Conservation (phyloP, 2,797 vertebrate genomes). For the Gymnopithys bicolor region DNA sequence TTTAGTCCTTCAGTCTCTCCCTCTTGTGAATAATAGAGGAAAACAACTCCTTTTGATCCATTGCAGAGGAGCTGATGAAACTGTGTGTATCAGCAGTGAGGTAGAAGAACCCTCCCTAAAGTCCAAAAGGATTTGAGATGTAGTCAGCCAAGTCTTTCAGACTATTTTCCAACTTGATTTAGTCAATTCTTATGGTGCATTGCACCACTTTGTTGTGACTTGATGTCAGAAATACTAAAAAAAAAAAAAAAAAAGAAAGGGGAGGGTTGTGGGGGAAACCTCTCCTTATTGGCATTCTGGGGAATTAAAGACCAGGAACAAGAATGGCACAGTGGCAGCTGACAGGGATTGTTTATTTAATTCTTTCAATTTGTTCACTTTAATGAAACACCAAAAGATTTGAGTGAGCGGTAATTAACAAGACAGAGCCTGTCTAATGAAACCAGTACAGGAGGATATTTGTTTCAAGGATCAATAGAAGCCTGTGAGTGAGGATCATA, state of each 20-base stretch:
- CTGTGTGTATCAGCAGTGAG: background rate
- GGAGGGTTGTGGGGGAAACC: background rate
- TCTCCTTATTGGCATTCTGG: conserved; percentile 74
- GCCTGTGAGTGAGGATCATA: conserved; percentile 76
- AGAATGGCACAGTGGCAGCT: conserved; percentile 31
- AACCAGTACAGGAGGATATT: conserved; percentile 82
- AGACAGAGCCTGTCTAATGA: conserved; percentile 84
- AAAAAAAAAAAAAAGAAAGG: conserved; percentile 23
- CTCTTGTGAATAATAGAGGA: background rate
- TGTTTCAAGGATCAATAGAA: conserved; percentile 86
- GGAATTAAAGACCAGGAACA: conserved; percentile 43
- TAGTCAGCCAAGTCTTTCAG: conserved; percentile 54
- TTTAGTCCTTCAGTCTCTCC: background rate
- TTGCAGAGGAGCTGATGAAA: conserved; percentile 9
- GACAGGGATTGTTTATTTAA: conserved; percentile 82
- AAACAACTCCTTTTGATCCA: conserved; percentile 1
- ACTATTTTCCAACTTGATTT: conserved; percentile 56
- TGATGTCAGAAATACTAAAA: conserved; percentile 19
- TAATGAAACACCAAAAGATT: conserved; percentile 93
- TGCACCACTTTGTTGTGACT: conserved; percentile 26
- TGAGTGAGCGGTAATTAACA: conserved; percentile 92
- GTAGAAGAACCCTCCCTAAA: conserved; percentile 10
- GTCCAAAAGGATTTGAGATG: conserved; percentile 60
- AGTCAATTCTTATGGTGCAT: conserved; percentile 41
- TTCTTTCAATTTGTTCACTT: conserved; percentile 90